Conservation (phyloP, 2,888 invertebrate genomes). For the Acronicta alni region DNA sequence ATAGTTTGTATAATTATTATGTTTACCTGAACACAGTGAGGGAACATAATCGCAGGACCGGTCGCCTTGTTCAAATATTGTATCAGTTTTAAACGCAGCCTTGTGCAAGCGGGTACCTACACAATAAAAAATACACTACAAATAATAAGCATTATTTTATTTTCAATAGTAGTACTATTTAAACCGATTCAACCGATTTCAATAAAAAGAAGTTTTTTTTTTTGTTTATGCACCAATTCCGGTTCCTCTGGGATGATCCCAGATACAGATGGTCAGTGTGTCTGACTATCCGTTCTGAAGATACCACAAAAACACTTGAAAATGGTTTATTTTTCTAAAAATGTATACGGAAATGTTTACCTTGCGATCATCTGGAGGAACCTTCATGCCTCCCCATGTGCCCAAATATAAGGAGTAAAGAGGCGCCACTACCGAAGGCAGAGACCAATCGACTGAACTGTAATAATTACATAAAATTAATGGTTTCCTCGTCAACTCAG, state of each 20-base stretch:
- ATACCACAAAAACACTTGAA: too few species aligned
- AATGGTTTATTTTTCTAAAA: neutral
- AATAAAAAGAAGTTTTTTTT: too few species aligned
- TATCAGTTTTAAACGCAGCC: conserved; percentile 95
- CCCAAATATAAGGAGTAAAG: conserved; percentile 95
- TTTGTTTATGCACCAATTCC: too few species aligned
- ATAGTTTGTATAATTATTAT: neutral
- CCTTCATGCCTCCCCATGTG: conserved; percentile 89
- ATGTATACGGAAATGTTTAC: conserved; percentile 57
- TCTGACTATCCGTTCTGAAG: too few species aligned
- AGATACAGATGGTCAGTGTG: too few species aligned
- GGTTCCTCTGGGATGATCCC: too few species aligned
- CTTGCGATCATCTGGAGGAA: conserved; percentile 92
- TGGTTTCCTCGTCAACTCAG: neutral
- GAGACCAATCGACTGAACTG: conserved; percentile 94
- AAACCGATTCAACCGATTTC: neutral
- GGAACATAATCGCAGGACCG: conserved; percentile 92
- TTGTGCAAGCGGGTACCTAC: conserved; percentile 93
- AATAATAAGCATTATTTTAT: too few species aligned
- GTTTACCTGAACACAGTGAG: conserved; percentile 94
- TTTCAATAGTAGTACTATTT: neutral
- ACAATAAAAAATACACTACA: conserved; percentile 13
- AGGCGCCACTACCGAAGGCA: conserved; percentile 91
- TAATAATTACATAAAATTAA: conserved; percentile 40
- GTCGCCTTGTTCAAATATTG: conserved; percentile 94